Evolutionary conservation across 2,113 vertebrate genomes (phyloP), one percentile per base, ranked within the genome.

Genomic region (Lamprotornis superbus): DNA sequence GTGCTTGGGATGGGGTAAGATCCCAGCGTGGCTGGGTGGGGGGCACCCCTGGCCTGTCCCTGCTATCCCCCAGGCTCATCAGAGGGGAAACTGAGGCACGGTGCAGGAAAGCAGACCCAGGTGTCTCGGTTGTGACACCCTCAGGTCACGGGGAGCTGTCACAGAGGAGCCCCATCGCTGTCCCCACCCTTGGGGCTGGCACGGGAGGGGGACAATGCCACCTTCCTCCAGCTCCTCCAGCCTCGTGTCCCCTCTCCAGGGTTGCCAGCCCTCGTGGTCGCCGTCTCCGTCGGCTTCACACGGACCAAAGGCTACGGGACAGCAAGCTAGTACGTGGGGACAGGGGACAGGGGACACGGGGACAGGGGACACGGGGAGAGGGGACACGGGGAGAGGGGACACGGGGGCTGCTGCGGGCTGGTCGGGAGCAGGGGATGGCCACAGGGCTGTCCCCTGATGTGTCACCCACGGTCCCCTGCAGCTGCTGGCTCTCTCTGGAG

Each of bases 1-100:
- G 95, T 99, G 99, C 98, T 98, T 99, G 95, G 99, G 99, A 97
- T 99, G 99, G 99, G 99, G 99, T 99, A 98, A 98, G 98, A 90
- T 3, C 83, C 78, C 0, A 0, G 50, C 0, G 0, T 0, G 49
- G 69, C 12, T 2, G 20, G 12, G 13, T 25, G 57, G 17, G 17
- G 14, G n/a, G 15, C 37, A 22, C 57, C 6, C 0, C 2, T 2
- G 0, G 0, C 46, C 33, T 28, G 5, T 24, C 24, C 46, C 23
- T 33, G 33, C 1, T 1, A 3, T 20, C 16, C 24, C 11, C 6
- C 15, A 3, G 37, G 31, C 12, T 76, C 50, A 17, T 8, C 24
- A 11, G 28, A 22, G 55, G 46, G 80, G 76, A 92, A 84, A 84
- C 69, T 59, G 91, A 91, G 94, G 91, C 88, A 60, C 44, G 0